Percentiles rank a stretch among this genome's conserved stretches.
These are phyloP conservation scores for Mungos mungo DNA, from an alignment of 2,113 vertebrate species.

Conservation along the genomic window DNA sequence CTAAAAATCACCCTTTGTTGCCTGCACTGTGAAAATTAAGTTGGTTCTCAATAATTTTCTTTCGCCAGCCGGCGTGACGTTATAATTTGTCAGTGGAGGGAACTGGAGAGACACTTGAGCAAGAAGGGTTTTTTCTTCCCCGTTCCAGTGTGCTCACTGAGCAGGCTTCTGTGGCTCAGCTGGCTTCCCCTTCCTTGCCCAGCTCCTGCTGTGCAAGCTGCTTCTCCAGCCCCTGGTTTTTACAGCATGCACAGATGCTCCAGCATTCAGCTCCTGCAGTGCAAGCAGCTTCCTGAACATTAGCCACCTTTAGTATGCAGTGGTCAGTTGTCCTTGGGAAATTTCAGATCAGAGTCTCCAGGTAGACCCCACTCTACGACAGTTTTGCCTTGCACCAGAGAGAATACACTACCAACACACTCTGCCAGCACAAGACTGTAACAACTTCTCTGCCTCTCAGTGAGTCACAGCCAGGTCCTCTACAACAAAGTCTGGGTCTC, in stretches of 20 bases:
- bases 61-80: not conserved
- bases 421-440: not conserved
- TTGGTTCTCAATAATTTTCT: not conserved
- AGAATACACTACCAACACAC: not conserved
- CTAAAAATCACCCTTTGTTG: constrained; percentile 35
- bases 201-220: not conserved
- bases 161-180: not conserved
- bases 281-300: not conserved
- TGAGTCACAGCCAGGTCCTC: not conserved
- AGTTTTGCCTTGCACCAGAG: not conserved
- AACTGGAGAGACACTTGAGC: not conserved
- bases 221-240: not conserved
- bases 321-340: not conserved
- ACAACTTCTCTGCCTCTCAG: not conserved
- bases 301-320: no score
- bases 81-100: not conserved
- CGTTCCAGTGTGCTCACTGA: not conserved
- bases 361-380: not conserved
- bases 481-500: not conserved
- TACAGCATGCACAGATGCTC: not conserved
- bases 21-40: not conserved
- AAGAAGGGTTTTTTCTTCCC: not conserved
- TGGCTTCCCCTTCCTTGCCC: no score
- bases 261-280: not conserved
- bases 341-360: not conserved